A percentile compares a stretch with the other conserved stretches of the same genome.
Evolutionary conservation across 92 coral and sea anemone genomes (phyloP).

Genomic region (Pocillopora grandis): DNA sequence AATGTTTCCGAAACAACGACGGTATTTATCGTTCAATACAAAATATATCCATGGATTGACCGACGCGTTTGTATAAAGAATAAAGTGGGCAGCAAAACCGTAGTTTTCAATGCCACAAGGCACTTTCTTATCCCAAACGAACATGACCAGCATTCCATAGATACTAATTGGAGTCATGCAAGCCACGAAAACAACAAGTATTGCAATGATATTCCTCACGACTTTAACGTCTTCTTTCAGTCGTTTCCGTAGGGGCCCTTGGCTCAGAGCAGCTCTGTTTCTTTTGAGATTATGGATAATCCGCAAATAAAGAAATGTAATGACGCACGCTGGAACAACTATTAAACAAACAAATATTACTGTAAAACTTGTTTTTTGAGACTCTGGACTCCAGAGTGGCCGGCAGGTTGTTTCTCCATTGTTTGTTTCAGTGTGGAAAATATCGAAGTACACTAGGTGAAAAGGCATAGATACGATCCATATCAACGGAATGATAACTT

Average conservation of each 20-base stretch:
- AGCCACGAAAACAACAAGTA: conserved; percentile 28
- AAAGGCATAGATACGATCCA: conserved; percentile 29
- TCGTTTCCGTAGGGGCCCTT: not conserved
- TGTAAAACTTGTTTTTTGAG: not conserved
- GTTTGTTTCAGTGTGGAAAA: not conserved
- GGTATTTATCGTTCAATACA: conserved; percentile 13
- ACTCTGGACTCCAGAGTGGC: conserved; percentile 17
- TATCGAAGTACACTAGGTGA: conserved; percentile 25
- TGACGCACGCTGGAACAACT: conserved; percentile 14
- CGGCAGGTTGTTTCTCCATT: not conserved
- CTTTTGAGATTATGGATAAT: conserved; percentile 19
- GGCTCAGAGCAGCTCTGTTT: too few species aligned
- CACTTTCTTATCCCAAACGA: conserved; percentile 33
- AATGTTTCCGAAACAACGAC: not conserved
- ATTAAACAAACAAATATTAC: conserved; percentile 21
- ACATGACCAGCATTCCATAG: conserved; percentile 26
- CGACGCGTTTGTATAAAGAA: conserved; percentile 36
- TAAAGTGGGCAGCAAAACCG: conserved; percentile 26
- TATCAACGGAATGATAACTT: conserved; percentile 15
- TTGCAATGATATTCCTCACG: conserved; percentile 23
- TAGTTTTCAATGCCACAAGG: conserved; percentile 46
- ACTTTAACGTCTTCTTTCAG: conserved; percentile 44
- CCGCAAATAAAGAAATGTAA: conserved; percentile 24
- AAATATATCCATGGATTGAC: conserved; percentile 18
- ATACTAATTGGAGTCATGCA: conserved; percentile 30